Conservation (phyloP, 2,113 vertebrate genomes). For the Dolichallabes microphthalmus region DNA sequence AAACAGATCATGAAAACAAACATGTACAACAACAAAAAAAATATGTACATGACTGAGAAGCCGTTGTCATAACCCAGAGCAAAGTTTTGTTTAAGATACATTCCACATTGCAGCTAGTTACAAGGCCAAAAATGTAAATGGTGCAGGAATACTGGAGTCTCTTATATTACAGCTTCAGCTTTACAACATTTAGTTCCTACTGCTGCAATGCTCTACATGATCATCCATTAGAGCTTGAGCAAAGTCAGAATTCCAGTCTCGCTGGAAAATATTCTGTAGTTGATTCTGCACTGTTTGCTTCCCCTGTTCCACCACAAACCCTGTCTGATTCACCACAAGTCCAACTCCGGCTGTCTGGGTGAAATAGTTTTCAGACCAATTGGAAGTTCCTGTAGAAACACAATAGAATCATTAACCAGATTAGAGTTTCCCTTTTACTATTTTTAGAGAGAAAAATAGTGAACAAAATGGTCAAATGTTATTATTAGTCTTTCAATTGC, state of each 20-base stretch:
- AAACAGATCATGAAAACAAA: conserved; percentile 12
- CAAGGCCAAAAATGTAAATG: not conserved
- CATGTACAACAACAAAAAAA: conserved; percentile 41
- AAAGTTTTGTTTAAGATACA: conserved; percentile 22
- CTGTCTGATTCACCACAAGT: conserved; percentile 77
- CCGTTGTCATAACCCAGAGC: conserved; percentile 29
- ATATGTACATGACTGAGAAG: conserved; percentile 29
- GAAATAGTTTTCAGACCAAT: conserved; percentile 82
- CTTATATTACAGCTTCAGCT: conserved; percentile 17
- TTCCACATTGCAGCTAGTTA: conserved; percentile 11
- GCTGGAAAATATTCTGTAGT: conserved; percentile 69
- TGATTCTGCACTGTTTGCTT: conserved; percentile 69
- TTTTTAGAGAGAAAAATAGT: not conserved
- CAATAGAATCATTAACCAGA: not conserved
- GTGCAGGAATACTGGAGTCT: not conserved
- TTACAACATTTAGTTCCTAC: conserved; percentile 24
- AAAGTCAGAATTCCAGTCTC: conserved; percentile 75
- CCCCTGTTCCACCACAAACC: conserved; percentile 41
- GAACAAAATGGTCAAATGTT: not conserved
- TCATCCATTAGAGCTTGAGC: conserved; percentile 47
- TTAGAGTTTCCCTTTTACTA: not conserved
- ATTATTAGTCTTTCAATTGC: too few species aligned
- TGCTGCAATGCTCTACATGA: conserved; percentile 59
- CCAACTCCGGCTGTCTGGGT: conserved; percentile 74
- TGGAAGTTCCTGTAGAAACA: conserved; percentile 75